These are phyloP conservation scores for Phoebastria nigripes DNA, from an alignment of 2,797 vertebrate species.

Conservation along the genomic window DNA sequence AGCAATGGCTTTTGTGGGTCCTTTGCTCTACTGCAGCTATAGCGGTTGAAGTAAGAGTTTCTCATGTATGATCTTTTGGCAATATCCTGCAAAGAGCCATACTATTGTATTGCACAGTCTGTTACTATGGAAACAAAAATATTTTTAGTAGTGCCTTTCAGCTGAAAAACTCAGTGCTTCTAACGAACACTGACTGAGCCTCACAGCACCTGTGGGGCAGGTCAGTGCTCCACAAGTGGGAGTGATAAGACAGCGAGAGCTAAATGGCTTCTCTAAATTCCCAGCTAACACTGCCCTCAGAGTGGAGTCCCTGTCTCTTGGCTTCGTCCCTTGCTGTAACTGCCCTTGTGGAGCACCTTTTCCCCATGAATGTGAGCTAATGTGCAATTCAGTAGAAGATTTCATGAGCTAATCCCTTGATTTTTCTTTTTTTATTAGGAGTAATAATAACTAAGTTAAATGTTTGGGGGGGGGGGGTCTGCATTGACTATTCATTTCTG, in stretches of 20 bases:
- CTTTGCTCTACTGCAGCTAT: not conserved
- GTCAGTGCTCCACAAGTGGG: not conserved
- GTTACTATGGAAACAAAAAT: conserved; percentile 47
- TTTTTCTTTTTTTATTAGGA: not conserved
- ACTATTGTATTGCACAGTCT: not conserved
- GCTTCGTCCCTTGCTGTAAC: not conserved
- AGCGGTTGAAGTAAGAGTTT: not conserved
- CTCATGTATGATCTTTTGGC: conserved; percentile 7
- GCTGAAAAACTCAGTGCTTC: conserved; percentile 1
- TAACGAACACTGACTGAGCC: not conserved
- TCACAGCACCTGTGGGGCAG: conserved; percentile 2
- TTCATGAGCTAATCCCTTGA: not conserved
- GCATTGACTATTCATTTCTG: not conserved
- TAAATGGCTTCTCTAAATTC: not conserved
- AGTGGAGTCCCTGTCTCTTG: not conserved
- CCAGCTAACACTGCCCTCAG: not conserved
- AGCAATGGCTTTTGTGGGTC: not conserved
- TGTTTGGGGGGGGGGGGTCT: not conserved
- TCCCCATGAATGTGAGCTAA: not conserved
- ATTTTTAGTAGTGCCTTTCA: conserved; percentile 50
- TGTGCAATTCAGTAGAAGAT: not conserved
- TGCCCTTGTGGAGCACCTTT: not conserved
- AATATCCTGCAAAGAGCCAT: conserved; percentile 5
- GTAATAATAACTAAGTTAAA: not conserved
- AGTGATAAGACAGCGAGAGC: not conserved